A percentile compares a stretch with the other conserved stretches of the same genome.
Evolutionary conservation across 92 coral and sea anemone genomes (phyloP).

Genomic region (Epizoanthus fatuus): DNA sequence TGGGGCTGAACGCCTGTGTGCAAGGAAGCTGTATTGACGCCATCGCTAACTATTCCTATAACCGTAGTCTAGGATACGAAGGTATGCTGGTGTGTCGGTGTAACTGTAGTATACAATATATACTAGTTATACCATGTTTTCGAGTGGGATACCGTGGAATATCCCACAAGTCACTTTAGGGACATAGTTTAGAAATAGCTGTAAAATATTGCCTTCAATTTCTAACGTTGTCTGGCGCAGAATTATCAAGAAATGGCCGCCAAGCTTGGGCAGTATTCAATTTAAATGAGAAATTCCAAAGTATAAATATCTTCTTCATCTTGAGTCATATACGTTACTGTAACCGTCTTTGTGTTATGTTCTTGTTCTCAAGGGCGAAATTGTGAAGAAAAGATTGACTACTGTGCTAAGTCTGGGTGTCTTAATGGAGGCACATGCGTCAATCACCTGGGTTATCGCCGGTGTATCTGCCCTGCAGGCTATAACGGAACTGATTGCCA

Average conservation of each 20-base stretch:
- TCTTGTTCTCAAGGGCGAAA: conserved; percentile 74
- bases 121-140: not conserved
- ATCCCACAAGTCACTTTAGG: too few relatives aligned
- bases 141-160: not conserved
- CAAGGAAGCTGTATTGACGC: conserved; percentile 76
- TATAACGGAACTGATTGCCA: conserved; percentile 88
- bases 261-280: too few relatives aligned
- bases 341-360: not conserved
- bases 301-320: too few relatives aligned
- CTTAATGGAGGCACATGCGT: conserved; percentile 87
- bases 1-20: conserved; percentile 26
- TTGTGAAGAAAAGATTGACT: conserved; percentile 87
- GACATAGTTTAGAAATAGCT: too few relatives aligned
- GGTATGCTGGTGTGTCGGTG: conserved; percentile 49
- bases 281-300: too few relatives aligned
- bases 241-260: too few relatives aligned
- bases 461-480: conserved; percentile 83
- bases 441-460: conserved; percentile 77
- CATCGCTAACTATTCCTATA: conserved; percentile 77
- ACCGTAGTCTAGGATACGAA: conserved; percentile 75
- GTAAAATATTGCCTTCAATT: too few relatives aligned
- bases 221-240: too few relatives aligned
- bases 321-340: not conserved
- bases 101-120: not conserved
- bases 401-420: conserved; percentile 82